Evolutionary conservation across 64 coral and sea anemone species (phyloP), one percentile per base, ranked within the genome.

Genomic region (Porites lutea): DNA sequence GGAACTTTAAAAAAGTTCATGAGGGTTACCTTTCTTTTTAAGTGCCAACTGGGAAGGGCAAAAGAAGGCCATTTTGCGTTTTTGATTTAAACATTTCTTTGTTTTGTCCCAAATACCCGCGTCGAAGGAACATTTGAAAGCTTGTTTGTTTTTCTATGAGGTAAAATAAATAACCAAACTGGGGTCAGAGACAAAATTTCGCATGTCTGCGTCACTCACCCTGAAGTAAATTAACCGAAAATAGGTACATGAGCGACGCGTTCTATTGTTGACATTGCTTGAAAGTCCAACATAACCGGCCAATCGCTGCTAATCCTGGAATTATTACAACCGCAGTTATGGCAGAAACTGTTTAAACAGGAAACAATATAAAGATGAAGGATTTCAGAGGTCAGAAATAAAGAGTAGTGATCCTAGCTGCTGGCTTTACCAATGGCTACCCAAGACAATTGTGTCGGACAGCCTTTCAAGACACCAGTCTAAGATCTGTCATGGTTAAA

Each of bases 21-120:
- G 52, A 68, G 18, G 45, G 58, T 83, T 79, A 96, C 94, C 91
- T 83, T 96, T 96, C 74, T 88, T 96, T 76, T 96, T 96, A 11
- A 92, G 57, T 13, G 85, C 84, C n/a, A 96, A 52, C 71, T 96
- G 95, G 13, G 91, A 96, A 0, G 95, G 95, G 58, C 95, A 96
- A 16, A 96, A 61, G 21, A 96, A 96, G 3, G 95, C 80, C 95
- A 96, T 96, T 19, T 10, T 49, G 23, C 10, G 57, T 64, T 89
- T 78, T 74, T 52, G 65, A 45, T 10, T 60, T 19, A 73, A 93
- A 74, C 86, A 63, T 79, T 52, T 65, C 59, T 89, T 20, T 23
- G 44, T 52, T 61, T 18, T 45, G 45, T 58, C 43, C 13, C 18
- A 16, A 49, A 71, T 21, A 12, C 82, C 53, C 72, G 64, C 63